These are phyloP conservation scores for Craterocephalus amniculus DNA, from an alignment of 2,797 vertebrate species.

Conservation along the genomic window DNA sequence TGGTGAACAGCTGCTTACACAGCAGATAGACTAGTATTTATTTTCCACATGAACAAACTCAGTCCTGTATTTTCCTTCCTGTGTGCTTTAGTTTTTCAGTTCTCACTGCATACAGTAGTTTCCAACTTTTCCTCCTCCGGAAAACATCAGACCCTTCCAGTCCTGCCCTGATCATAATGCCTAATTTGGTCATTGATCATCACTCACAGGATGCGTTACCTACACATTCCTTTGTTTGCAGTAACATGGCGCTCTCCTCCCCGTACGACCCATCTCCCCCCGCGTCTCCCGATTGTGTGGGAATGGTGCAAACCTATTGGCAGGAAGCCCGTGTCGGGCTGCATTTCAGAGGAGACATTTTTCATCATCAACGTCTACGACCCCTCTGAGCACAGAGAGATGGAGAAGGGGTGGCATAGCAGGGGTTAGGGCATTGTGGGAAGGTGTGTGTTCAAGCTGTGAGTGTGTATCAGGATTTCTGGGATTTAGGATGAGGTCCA, in stretches of 20 bases:
- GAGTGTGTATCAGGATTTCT: constrained; percentile 30
- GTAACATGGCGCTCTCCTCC: constrained; percentile 20
- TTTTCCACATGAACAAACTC: background rate
- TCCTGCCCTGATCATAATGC: background rate
- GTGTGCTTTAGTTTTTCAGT: background rate
- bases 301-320: constrained; percentile 55
- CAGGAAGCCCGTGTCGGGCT: constrained; percentile 48
- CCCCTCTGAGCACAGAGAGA: constrained; percentile 23
- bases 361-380: constrained; percentile 68
- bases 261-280: constrained; percentile 22
- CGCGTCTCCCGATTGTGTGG: constrained; percentile 49
- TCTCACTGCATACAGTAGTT: too few relatives aligned
- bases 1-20: background rate
- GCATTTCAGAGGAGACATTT: constrained; percentile 63
- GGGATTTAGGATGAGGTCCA: constrained; percentile 53
- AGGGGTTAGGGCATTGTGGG: constrained; percentile 29
- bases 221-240: constrained; percentile 15
- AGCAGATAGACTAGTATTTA: too few relatives aligned
- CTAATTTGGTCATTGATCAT: background rate
- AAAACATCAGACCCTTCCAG: background rate
- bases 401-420: constrained; percentile 12
- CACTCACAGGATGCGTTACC: constrained; percentile 3
- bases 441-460: constrained; percentile 48
- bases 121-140: background rate
- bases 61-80: background rate